Evolutionary conservation across 2,797 vertebrate species (phyloP), one percentile per base, ranked within the genome.

Genomic region (Amblyopsis hoosieri): DNA sequence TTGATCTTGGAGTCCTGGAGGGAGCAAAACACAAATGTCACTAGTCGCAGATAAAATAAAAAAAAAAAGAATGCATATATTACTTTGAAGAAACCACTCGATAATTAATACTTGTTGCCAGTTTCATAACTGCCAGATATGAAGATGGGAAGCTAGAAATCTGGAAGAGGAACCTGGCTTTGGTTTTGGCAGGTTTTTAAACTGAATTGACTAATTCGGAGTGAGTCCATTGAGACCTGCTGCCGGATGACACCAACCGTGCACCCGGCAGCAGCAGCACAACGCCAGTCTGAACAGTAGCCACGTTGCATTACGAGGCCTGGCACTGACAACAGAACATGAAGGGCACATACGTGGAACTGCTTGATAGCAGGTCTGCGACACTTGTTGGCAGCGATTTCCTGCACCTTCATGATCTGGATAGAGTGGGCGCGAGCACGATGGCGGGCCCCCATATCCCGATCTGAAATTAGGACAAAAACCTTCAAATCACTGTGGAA

Each of bases 321-420:
- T 1, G 3, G 4, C 17, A 49, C 13, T 4, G 46, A 54, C 42
- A n/a, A 11, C 4, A 6, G 1, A 2, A 29, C 12, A 4, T 42
- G 1, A 4, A 0, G 6, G 1, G 12, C 4, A 94, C 95, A 94
- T 82, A 97, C 97, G 31, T 99, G 95, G 94, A 96, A 96, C 92
- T 96, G 95, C 91, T 96, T 96, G 87, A 97, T 93, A 0, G 94
- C 95, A 0, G 94, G 94, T 70, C 94, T 88, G 77, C 95, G 94
- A 80, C 95, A 96, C 72, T 95, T 96, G 91, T 91, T 95, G 60
- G 95, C 96, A 0, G 95, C 82, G 0, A 98, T 99, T 61, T 97
- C 92, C 77, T 99, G 95, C 4, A 99, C 97, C 81, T 98, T 99
- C 97, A 99, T 99, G 83, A 99, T 96, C 92, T 99, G 97, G 89